A percentile compares a stretch with the other conserved stretches of the same genome.
phyloP scores from a whole-genome alignment of 2,113 vertebrate genomes.

The Engraulis encrasicolus region DNA sequence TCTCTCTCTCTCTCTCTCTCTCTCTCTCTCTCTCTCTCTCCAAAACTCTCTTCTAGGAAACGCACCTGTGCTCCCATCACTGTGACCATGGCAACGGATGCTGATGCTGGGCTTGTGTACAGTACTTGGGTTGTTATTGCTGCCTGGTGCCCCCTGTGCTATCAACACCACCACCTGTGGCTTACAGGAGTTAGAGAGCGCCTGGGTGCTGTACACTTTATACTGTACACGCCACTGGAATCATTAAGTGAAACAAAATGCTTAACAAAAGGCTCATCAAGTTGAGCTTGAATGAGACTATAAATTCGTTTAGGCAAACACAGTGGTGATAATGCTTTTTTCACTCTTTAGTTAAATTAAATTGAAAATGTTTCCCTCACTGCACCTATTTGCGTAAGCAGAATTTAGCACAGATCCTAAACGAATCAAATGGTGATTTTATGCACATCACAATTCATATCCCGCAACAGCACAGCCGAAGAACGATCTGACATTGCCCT shows the following conservation, averaged over 20 bases:
- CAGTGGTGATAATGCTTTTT: neutral
- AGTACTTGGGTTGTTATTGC: conserved; percentile 26
- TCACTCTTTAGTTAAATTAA: conserved; percentile 2
- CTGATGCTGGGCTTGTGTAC: conserved; percentile 21
- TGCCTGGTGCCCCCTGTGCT: conserved; percentile 39
- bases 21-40: too few species aligned
- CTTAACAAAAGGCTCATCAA: neutral
- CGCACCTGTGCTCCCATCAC: neutral
- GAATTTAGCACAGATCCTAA: neutral
- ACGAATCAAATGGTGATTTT: neutral
- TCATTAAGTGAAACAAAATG: neutral
- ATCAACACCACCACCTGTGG: conserved; percentile 48
- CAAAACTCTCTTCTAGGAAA: conserved; percentile 40
- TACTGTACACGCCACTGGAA: neutral
- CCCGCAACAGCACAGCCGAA: neutral
- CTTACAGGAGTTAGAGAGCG: neutral
- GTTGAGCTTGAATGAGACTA: neutral
- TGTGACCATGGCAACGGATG: conserved; percentile 45
- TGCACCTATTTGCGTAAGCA: neutral
- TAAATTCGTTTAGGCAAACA: neutral
- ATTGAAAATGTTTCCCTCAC: neutral
- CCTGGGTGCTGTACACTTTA: neutral
- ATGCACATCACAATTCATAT: neutral
- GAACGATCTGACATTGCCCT: neutral
- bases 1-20: too few species aligned